Evolutionary conservation across 1,140 invertebrate species (phyloP), one percentile per base, ranked within the genome.

Genomic region (Drosophila navojoa): DNA sequence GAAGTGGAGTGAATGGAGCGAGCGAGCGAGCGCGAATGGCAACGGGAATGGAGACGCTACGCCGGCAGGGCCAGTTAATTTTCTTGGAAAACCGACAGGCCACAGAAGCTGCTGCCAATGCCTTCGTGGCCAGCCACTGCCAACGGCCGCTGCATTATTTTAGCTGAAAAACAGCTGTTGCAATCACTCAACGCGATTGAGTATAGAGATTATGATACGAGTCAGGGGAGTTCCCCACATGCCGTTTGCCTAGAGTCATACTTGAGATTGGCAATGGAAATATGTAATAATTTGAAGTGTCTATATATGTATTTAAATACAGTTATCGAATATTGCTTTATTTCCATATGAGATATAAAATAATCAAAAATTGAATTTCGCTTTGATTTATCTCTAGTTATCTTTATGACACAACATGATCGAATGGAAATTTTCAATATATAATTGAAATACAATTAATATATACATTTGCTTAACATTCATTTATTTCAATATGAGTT

Each of bases 1-100:
- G 74, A 72, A 87, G 82, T 81, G 78, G 73, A 79, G 73, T 66
- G 57, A 47, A 77, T 68, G 62, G 50, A 29, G 29, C 5, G 10
- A 35, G 9, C 9, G 32, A n/a, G 32, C 29, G 4, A 5, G 6
- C n/a, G 32, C 7, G 79, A 81, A 57, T 60, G 73, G 42, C n/a
- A 40, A 53, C n/a, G 38, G 38, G 67, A 19, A 29, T 32, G 38
- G 47, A 70, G 67, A 50, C 66, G 72, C 76, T 54, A 64, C 13
- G 38, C 7, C 9, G 2, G 61, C 71, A 82, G 71, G 79, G 82
- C 70, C 73, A 87, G 82, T 87, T 86, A 77, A 86, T 86, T 86
- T 87, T 87, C 82, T 87, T 79, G 79, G 81, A 87, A 87, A 81
- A 87, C 49, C 82, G 79, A 76, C 66, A 60, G 68, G 71, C 57